These are phyloP conservation scores for Heliconius hermathena DNA, from an alignment of 1,140 invertebrate species.

Conservation along the genomic window DNA sequence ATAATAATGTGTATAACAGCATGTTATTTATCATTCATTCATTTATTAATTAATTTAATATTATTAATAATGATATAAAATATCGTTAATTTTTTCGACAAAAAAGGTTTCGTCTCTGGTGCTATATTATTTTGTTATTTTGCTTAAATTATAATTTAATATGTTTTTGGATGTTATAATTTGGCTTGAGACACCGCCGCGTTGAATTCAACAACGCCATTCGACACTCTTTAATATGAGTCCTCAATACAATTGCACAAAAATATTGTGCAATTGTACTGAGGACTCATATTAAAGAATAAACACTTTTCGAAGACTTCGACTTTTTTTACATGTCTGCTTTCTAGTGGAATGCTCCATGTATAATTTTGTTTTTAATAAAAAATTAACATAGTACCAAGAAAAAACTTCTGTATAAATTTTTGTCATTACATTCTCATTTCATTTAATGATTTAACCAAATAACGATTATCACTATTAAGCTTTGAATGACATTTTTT, in stretches of 20 bases:
- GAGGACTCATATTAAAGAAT: too few species aligned
- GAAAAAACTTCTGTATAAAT: neutral
- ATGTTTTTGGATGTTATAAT: neutral
- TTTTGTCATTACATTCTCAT: neutral
- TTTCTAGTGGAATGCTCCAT: too few species aligned
- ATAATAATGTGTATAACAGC: slow-evolving; percentile 28
- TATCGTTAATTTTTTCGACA: neutral
- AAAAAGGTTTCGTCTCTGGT: neutral
- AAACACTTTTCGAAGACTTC: too few species aligned
- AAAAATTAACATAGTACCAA: neutral
- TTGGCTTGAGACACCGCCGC: too few species aligned
- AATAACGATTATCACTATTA: neutral
- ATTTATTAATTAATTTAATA: slow-evolving; percentile 1
- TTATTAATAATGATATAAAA: neutral
- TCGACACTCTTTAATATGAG: too few species aligned
- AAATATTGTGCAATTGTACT: too few species aligned
- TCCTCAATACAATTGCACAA: too few species aligned
- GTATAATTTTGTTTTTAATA: neutral
- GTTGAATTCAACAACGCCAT: too few species aligned
- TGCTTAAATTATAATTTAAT: neutral
- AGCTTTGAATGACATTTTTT: slow-evolving; percentile 17
- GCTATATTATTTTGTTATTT: slow-evolving; percentile 1
- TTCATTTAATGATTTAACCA: neutral
- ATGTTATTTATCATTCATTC: slow-evolving; percentile 29
- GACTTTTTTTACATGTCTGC: too few species aligned